Evolutionary conservation across 2,888 invertebrate species (phyloP).

Genomic region (Phanerotoma sp.): DNA sequence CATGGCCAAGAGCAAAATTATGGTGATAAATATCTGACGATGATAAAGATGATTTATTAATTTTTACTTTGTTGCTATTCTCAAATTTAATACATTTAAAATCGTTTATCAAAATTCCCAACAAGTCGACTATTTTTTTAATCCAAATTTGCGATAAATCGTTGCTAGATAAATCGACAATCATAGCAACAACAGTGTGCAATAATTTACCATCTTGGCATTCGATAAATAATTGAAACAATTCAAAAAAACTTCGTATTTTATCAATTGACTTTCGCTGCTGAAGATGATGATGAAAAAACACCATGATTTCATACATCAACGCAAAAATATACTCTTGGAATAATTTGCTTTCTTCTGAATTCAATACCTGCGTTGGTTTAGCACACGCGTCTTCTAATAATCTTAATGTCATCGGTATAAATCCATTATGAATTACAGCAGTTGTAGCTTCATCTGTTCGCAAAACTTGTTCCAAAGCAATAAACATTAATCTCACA

Average conservation of each 20-base stretch:
- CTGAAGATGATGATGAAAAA: conserved; percentile 64
- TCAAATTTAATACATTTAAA: conserved; percentile 64
- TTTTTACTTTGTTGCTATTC: conserved; percentile 40
- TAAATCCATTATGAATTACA: conserved; percentile 63
- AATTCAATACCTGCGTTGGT: conserved; percentile 33
- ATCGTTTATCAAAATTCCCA: conserved; percentile 62
- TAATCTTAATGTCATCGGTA: conserved; percentile 65
- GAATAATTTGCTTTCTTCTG: conserved; percentile 59
- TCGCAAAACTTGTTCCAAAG: conserved; percentile 62
- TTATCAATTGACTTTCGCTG: conserved; percentile 59
- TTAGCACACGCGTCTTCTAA: conserved; percentile 61
- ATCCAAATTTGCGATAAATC: conserved; percentile 57
- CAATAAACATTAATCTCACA: conserved; percentile 62
- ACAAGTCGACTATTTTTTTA: conserved; percentile 62
- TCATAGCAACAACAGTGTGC: conserved; percentile 61
- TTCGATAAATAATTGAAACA: conserved; percentile 64
- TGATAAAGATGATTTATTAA: conserved; percentile 52
- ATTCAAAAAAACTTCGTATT: conserved; percentile 61
- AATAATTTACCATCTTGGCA: conserved; percentile 64
- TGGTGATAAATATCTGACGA: conserved; percentile 64
- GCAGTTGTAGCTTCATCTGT: conserved; percentile 61
- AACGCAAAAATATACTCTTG: conserved; percentile 66
- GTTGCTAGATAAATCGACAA: conserved; percentile 60
- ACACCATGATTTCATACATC: conserved; percentile 63
- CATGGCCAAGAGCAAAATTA: conserved; percentile 62